Evolutionary conservation across 2,797 vertebrate genomes (phyloP), one percentile per base, ranked within the genome.

Genomic region (Pempheris klunzingeri): DNA sequence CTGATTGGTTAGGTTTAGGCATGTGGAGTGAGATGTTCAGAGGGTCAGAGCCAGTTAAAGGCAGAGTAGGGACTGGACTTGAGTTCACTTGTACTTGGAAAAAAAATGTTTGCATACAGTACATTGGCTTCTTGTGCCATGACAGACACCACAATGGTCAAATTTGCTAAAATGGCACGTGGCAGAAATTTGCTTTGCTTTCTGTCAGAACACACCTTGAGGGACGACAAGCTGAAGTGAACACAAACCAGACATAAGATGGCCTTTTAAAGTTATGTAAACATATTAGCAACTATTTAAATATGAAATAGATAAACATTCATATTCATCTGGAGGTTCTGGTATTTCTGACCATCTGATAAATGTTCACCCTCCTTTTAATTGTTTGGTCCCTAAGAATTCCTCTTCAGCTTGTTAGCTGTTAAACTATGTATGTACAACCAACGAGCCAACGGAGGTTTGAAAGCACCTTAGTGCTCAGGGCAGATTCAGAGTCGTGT

Each of bases 381-480:
- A 17, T 22, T 73, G 50, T 80, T 41, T 62, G 8, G 6, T 62
- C 34, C 30, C 1, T n/a, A 44, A 58, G 32, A 49, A 47, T 22
- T 24, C 11, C 54, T 34, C 17, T 65, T 32, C 47, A 70, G 13
- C 53, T 44, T 32, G 5, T 34, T 7, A 30, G 17, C 54, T 58
- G 30, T 12, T 52, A 10, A 38, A 52, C 20, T 15, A 34, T 32
- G 7, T 52, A 41, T 1, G 4, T 17, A 7, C 2, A 69, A 57
- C 1, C 28, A 41, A 32, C 20, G 34, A 54, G 17, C 5, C 54
- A 57, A 59, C 60, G 5, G 3, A 34, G 44, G 22, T 26, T 50
- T 10, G 24, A 47, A 66, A 54, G 30, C 9, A 39, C 6, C 32
- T 46, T 13, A 1, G 36, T 63, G 32, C 20, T 63, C 26, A 53